Base-by-base conservation (phyloP, 2,888 invertebrate genomes). In the Megamerina dolium region DNA sequence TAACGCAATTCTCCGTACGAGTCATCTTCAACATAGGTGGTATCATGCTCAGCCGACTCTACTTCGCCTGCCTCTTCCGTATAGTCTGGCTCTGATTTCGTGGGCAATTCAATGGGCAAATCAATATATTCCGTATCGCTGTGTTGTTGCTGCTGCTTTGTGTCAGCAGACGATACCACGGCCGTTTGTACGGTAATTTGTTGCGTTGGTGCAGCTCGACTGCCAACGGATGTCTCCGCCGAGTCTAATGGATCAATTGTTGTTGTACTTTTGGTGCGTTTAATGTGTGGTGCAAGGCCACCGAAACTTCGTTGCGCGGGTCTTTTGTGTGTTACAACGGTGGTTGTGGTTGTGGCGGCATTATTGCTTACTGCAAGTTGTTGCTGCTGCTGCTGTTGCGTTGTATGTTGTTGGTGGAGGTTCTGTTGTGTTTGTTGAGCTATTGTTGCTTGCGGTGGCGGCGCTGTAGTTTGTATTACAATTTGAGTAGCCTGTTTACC, bases 71-170 rank as follows among this genome's bases (percentile, higher is more conserved):
- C 74, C 63, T 80, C 80, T 50, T 80, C 80, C 32, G 77, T 74
- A 67, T 80, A 80, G 70, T 80, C 80, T 1, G 80, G 81, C 75
- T 80, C 80, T 67, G 80, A 78, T 77, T 80, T 80, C 20, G 80
- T 80, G 58, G 80, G 79, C 52, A 80, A 59, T 55, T 72, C 72
- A 46, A 72, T 72, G 33, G 72, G 72, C 58, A 72, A 62, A 56
- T 71, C 72, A 58, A 72, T 72, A 48, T 68, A 72, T 61, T 72
- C 72, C 23, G 70, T 51, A 52, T 71, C 71, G 46, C 55, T 63
- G 17, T 55, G 47, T 43, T 60, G 62, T 37, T 50, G 59, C 50
- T 50, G 60, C 47, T 9, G 21, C 37, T 17, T 49, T 39, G 10
- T 48, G 38, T 8, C 50, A 9, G 34, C 17, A 4, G 55, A 45